Base-by-base conservation (phyloP, 1,140 invertebrate species). In the Microplitis demolitor region DNA sequence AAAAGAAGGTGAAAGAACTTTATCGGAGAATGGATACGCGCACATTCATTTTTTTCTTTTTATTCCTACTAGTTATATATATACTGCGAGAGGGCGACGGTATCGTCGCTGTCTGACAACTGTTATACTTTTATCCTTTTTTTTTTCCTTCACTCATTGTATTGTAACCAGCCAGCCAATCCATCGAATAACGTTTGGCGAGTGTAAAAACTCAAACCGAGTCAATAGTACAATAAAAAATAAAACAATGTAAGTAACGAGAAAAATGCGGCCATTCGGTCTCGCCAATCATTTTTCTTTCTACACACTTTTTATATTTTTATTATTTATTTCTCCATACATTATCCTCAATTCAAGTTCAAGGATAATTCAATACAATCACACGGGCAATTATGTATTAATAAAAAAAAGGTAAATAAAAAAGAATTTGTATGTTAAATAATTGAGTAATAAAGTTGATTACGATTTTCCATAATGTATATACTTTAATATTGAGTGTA, bases 1-100 rank as follows among this genome's bases (percentile, higher is more conserved):
- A 71, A 71, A 64, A 35, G 60, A 51, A 69, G 70, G 68, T 74
- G 50, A 69, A 70, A 51, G 64, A 72, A 66, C 60, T 74, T 71
- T 66, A 67, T 72, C 66, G 64, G 51, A 37, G 35, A 61, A 68
- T 72, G 58, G 66, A 72, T 62, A 64, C 54, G 66, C 64, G 53
- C 61, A 64, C 58, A 53, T 71, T 71, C 70, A 64, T 58, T 58
- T 58, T 24, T 4, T 31, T 33, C 24, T 16, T 58, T 31, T 58
- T 31, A 16, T 24, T 58, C 56, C 24, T 14, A 16, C 16, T 58
- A 24, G 14, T 31, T 24, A 24, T 58, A 58, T 58, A 24, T 58
- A 58, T 58, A 24, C 16, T 45, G 39, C 6, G 39, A 33, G 37
- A 70, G 37, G 24, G 11, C 11, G 39, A 53, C 58, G 34, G 56